Evolutionary conservation across 2,113 vertebrate genomes (phyloP).

Genomic region (Pteropus alecto): DNA sequence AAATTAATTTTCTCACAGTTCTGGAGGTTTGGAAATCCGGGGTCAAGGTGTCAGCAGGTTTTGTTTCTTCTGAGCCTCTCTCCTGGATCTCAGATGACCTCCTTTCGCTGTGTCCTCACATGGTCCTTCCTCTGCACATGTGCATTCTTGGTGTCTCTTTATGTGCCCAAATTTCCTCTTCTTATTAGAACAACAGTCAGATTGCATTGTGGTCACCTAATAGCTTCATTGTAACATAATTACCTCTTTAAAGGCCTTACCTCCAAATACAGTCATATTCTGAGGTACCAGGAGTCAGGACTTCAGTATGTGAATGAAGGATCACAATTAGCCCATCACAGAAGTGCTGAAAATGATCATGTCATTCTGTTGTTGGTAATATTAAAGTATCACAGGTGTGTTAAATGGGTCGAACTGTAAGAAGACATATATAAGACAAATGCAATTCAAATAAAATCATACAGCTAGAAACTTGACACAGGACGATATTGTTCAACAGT

Average conservation of each 20-base stretch:
- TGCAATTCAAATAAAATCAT: not conserved
- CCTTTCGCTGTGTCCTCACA: not conserved
- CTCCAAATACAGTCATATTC: not conserved
- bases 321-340: not conserved
- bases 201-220: not conserved
- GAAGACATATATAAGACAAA: not conserved
- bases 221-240: not conserved
- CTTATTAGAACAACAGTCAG: not conserved
- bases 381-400: not conserved
- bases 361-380: not conserved
- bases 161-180: not conserved
- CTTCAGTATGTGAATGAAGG: not conserved
- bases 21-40: not conserved
- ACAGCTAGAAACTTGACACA: not conserved
- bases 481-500: not conserved
- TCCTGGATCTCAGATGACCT: not conserved
- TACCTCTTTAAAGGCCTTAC: not conserved
- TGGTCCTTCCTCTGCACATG: not conserved
- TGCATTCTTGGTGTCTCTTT: not conserved
- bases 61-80: not conserved
- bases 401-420: not conserved
- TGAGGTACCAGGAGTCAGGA: not conserved
- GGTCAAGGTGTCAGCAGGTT: not conserved
- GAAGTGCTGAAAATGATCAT: not conserved
- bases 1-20: not conserved